Conservation (phyloP, 2,113 vertebrate genomes). For the Protobothrops mucrosquamatus region DNA sequence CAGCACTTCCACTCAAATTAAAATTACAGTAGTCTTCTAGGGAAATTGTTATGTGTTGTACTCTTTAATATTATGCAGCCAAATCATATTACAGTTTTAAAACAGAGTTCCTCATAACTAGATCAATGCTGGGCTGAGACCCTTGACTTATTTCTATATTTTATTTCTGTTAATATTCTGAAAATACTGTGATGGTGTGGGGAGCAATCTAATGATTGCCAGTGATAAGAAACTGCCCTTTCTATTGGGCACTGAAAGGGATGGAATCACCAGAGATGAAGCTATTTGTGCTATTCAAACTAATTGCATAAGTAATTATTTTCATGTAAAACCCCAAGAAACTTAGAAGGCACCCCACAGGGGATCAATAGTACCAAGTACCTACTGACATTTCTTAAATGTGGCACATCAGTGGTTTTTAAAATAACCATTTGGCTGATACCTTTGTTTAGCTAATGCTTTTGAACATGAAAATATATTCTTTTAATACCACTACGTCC, state of each 20-base stretch:
- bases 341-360: neutral
- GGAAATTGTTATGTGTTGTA: neutral
- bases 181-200: neutral
- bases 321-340: neutral
- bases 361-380: neutral
- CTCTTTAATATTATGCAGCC: neutral
- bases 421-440: neutral
- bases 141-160: neutral
- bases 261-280: neutral
- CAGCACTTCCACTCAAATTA: slow-evolving; percentile 15
- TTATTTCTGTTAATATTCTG: neutral
- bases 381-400: neutral
- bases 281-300: neutral
- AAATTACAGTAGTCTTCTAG: slow-evolving; percentile 2
- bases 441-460: neutral
- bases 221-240: neutral
- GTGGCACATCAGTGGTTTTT: neutral
- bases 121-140: neutral
- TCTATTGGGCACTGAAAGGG: neutral
- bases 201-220: neutral
- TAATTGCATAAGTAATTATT: neutral
- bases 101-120: neutral
- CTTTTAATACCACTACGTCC: neutral
- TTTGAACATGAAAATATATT: neutral
- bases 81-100: neutral